These are phyloP conservation scores for Diploscapter pachys DNA, from an alignment of 1,140 invertebrate genomes.

Conservation along the genomic window DNA sequence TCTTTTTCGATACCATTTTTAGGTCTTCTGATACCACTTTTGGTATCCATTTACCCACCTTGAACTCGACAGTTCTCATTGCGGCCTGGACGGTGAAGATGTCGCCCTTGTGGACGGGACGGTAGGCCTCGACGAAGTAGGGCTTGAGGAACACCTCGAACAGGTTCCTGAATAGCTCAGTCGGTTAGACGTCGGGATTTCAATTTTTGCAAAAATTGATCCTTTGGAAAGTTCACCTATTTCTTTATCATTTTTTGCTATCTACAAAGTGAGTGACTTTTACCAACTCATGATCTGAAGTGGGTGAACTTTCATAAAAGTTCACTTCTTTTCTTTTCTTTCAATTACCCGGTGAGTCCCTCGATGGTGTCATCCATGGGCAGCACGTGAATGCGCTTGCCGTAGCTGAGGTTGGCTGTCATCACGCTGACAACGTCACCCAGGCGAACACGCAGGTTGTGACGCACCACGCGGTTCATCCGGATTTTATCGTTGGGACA, in stretches of 20 bases:
- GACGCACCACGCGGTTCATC: slow-evolving; percentile 95
- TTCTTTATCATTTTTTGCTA: too few species aligned
- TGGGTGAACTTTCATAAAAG: too few species aligned
- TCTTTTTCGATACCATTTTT: neutral
- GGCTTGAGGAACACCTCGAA: slow-evolving; percentile 99
- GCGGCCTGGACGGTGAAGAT: slow-evolving; percentile 94
- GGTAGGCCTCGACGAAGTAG: slow-evolving; percentile 97
- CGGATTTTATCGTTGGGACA: slow-evolving; percentile 95
- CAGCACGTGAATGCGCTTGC: slow-evolving; percentile 93
- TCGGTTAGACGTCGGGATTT: neutral
- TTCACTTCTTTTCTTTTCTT: too few species aligned
- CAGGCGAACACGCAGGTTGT: slow-evolving; percentile 91
- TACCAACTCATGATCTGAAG: too few species aligned
- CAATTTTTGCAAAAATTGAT: slow-evolving; percentile 4
- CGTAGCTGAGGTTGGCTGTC: slow-evolving; percentile 95
- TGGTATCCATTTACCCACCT: slow-evolving; percentile 67
- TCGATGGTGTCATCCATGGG: slow-evolving; percentile 99
- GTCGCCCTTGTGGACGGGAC: slow-evolving; percentile 97
- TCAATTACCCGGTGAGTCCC: slow-evolving; percentile 84
- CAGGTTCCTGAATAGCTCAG: slow-evolving; percentile 66
- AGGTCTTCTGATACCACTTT: neutral
- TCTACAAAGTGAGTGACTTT: too few species aligned
- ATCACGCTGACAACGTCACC: slow-evolving; percentile 81
- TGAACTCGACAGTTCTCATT: slow-evolving; percentile 98
- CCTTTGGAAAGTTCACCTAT: slow-evolving; percentile 47